Conservation (phyloP, 2,888 invertebrate species). For the Cancer borealis region DNA sequence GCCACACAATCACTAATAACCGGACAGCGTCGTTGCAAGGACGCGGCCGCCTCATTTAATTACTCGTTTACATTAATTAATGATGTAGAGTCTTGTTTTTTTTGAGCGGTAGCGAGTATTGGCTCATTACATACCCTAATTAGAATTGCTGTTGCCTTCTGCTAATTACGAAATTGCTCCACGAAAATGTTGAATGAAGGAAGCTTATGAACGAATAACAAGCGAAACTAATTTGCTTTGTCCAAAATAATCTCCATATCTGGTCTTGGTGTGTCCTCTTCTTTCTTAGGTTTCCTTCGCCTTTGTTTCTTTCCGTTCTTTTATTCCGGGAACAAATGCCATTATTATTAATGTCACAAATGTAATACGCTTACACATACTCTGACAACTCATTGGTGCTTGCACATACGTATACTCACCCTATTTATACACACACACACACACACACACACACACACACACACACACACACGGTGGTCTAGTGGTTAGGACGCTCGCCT, state of each 20-base stretch:
- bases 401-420: not conserved
- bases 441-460: not conserved
- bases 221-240: not conserved
- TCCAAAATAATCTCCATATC: not conserved
- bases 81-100: not conserved
- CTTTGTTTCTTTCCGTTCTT: not conserved
- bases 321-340: not conserved
- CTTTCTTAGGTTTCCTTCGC: not conserved
- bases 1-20: not conserved
- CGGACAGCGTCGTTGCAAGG: not conserved
- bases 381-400: not conserved
- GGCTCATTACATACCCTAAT: not conserved
- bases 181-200: not conserved
- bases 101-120: not conserved
- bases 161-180: not conserved
- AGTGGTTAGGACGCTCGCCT: too few relatives aligned
- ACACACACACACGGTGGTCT: conserved; percentile 1
- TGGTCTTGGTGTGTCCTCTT: not conserved
- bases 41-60: not conserved
- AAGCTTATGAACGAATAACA: not conserved
- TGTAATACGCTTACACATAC: not conserved
- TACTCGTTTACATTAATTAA: not conserved
- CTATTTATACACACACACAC: not conserved
- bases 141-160: conserved; percentile 1
- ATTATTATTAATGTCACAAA: not conserved